A percentile compares a stretch with the other conserved stretches of the same genome.
Conservation (phyloP, 2,888 invertebrate genomes). For the Cataglyphis cursor region DNA sequence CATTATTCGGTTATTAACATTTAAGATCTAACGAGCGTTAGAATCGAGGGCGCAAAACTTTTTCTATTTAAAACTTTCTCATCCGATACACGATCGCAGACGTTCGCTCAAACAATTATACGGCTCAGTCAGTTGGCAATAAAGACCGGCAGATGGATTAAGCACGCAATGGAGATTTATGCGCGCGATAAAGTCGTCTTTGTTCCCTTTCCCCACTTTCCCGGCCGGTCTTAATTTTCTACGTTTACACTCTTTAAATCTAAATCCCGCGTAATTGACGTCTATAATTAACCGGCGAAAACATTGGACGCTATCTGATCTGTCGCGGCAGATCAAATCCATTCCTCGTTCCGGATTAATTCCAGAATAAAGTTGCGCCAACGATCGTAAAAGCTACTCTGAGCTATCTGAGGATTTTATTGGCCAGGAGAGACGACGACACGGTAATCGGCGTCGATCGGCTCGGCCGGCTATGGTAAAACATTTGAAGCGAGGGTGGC, state of each 20-base stretch:
- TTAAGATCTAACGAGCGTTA: constrained; percentile 69
- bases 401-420: constrained; percentile 27
- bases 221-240: constrained; percentile 51
- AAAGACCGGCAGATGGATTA: constrained; percentile 51
- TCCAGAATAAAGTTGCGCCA: constrained; percentile 17
- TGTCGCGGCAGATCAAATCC: constrained; percentile 4
- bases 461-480: constrained; percentile 19
- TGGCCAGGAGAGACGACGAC: constrained; percentile 3
- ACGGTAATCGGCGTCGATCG: constrained; percentile 48
- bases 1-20: constrained; percentile 69
- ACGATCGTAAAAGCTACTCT: constrained; percentile 37
- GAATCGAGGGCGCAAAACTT: constrained; percentile 66
- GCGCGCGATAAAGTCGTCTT: constrained; percentile 58
- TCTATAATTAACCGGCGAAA: constrained; percentile 11
- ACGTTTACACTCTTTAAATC: constrained; percentile 34
- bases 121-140: constrained; percentile 24
- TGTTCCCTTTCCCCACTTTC: neutral
- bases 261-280: constrained; percentile 21
- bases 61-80: constrained; percentile 74
- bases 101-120: constrained; percentile 55
- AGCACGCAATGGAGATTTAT: constrained; percentile 69
- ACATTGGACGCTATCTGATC: constrained; percentile 9
- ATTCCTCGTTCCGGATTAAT: neutral
- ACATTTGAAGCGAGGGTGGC: constrained; percentile 7
- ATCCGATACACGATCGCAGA: constrained; percentile 53